Conservation (phyloP, 2,797 vertebrate species). For the Holocentrus rufus region DNA sequence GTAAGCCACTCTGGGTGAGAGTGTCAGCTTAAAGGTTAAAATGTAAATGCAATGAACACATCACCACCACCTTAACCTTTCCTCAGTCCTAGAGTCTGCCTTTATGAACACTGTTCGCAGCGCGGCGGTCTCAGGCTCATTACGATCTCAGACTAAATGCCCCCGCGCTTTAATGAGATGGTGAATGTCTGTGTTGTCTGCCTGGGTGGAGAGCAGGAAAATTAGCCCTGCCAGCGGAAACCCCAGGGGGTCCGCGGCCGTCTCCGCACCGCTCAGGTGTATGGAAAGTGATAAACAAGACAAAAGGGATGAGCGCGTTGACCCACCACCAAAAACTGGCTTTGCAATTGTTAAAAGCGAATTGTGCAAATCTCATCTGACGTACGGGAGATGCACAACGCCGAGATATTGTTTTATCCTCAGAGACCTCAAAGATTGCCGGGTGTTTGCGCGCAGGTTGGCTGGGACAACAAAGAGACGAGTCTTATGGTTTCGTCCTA, state of each 20-base stretch:
- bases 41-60: conserved; percentile 19
- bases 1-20: background rate
- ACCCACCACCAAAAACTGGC: background rate
- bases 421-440: conserved; percentile 3
- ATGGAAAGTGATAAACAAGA: conserved; percentile 17
- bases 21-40: background rate
- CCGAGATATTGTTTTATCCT: background rate
- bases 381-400: conserved; percentile 13
- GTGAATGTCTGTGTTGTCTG: conserved; percentile 47
- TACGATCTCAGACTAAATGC: conserved; percentile 39
- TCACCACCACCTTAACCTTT: background rate
- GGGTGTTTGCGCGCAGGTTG: conserved; percentile 20
- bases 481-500: conserved; percentile 45
- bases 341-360: background rate
- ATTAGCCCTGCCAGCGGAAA: conserved; percentile 59
- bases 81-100: conserved; percentile 10
- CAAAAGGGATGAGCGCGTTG: conserved; percentile 30
- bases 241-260: conserved; percentile 40
- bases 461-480: conserved; percentile 26
- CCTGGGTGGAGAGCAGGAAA: conserved; percentile 36
- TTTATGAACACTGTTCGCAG: conserved; percentile 48
- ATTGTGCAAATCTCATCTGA: conserved; percentile 11
- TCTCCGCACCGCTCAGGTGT: conserved; percentile 9
- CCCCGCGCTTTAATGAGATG: conserved; percentile 53
- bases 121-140: conserved; percentile 41